Base-by-base conservation (phyloP, 2,113 vertebrate species). In the Apodemus speciosus region DNA sequence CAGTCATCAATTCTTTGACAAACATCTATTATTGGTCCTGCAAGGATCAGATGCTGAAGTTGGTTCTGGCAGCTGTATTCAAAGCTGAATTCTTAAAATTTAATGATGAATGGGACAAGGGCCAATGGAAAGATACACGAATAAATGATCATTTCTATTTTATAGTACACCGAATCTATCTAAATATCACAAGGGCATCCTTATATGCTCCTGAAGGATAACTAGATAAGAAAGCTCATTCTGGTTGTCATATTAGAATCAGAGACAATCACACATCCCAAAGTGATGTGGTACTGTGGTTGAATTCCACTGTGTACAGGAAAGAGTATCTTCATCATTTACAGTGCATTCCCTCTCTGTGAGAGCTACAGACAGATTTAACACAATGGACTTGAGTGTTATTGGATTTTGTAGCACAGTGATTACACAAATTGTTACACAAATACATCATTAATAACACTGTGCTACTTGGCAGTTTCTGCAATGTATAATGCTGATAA, bases 231-330 rank as follows among this genome's bases (percentile, higher is more conserved):
- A 87, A 94, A 46, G 66, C 13, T 46, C 49, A 32, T 40, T 30
- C 85, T 90, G 66, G 0, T 49, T 92, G 40, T 85, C 66, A 9
- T 88, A 94, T 90, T 49, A 95, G 85, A 90, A 83, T 88, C 15
- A 92, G 35, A 91, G 38, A 93, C 30, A 93, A 62, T 84, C n/a
- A 35, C 6, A 49, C 49, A 92, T 85, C 71, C 71, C 88, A 66
- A 2, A 88, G 32, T 76, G 4, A 11, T 56, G 53, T 21, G 20
- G 32, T n/a, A 38, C 46, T 95, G 64, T 15, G 9, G 32, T 62
- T 85, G 72, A 92, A 92, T 73, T 92, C 56, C 23, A 77, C 10
- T 25, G 10, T 49, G 58, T 76, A 77, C 51, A 85, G 56, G 56
- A 58, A 93, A 94, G 81, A n/a, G 0, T 20, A 72, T 76, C 72